Conservation (phyloP, 2,888 invertebrate genomes). For the Andrena marginata region DNA sequence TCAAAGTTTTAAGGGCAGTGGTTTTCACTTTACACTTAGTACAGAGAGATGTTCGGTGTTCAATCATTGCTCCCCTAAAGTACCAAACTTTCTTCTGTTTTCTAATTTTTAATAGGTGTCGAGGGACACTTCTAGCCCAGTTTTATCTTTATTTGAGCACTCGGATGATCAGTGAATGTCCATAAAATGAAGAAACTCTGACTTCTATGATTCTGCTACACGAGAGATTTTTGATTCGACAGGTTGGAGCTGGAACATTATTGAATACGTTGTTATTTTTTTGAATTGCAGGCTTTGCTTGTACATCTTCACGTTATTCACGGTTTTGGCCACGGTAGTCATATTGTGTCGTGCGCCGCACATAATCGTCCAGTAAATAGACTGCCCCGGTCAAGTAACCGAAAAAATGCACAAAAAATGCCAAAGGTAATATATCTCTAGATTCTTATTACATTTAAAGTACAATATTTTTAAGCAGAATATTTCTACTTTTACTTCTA, state of each 20-base stretch:
- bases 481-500: not conserved
- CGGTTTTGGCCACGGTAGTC: conserved; percentile 96
- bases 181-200: not conserved
- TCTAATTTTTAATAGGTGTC: no score
- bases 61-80: no score
- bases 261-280: conserved; percentile 41
- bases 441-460: no score
- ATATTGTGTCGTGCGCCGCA: conserved; percentile 97
- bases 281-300: conserved; percentile 92
- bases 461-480: conserved; percentile 23
- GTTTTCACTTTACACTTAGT: no score
- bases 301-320: conserved; percentile 97
- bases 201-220: not conserved
- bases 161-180: not conserved
- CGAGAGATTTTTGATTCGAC: not conserved
- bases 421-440: conserved; percentile 54
- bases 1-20: no score
- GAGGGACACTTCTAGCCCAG: no score
- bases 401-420: conserved; percentile 75
- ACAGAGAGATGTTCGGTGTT: no score
- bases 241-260: not conserved
- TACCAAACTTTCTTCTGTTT: no score
- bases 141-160: not conserved
- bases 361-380: conserved; percentile 95
- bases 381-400: conserved; percentile 80